These are phyloP conservation scores for Etheostoma perlongum DNA, from an alignment of 2,797 vertebrate genomes.

Conservation along the genomic window DNA sequence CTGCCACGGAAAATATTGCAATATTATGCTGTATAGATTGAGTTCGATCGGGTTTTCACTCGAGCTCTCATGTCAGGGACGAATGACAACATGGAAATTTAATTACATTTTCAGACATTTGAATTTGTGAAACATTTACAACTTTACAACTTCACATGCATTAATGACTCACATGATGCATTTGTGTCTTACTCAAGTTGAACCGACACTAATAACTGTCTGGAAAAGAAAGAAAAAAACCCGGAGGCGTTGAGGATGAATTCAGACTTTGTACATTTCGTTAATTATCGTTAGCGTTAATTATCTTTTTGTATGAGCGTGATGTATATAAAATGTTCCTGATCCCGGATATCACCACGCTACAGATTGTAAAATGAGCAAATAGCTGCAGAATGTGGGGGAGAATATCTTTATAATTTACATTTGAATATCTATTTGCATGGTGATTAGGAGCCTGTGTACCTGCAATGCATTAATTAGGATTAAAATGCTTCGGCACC, in stretches of 20 bases:
- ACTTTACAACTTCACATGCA: too few species aligned
- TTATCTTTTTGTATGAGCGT: background rate
- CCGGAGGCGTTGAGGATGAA: background rate
- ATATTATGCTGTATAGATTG: too few species aligned
- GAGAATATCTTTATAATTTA: constrained; percentile 1
- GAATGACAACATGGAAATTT: too few species aligned
- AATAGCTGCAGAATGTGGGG: background rate
- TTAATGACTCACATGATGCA: too few species aligned
- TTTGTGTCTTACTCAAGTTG: too few species aligned
- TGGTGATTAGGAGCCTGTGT: constrained; percentile 27
- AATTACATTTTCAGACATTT: too few species aligned
- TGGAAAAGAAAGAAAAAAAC: background rate
- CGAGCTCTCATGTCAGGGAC: too few species aligned
- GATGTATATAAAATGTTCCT: background rate
- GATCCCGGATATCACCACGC: background rate
- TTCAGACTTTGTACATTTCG: background rate
- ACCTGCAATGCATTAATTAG: constrained; percentile 26
- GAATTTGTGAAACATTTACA: too few species aligned
- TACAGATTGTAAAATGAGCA: background rate
- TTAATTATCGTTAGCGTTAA: background rate
- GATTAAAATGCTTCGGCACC: constrained; percentile 22
- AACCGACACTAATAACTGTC: too few species aligned
- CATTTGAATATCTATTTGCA: constrained; percentile 26
- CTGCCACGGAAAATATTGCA: too few species aligned
- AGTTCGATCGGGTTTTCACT: too few species aligned